phyloP scores from a whole-genome alignment of 1,140 invertebrate genomes.

The Drosophila nannoptera region DNA sequence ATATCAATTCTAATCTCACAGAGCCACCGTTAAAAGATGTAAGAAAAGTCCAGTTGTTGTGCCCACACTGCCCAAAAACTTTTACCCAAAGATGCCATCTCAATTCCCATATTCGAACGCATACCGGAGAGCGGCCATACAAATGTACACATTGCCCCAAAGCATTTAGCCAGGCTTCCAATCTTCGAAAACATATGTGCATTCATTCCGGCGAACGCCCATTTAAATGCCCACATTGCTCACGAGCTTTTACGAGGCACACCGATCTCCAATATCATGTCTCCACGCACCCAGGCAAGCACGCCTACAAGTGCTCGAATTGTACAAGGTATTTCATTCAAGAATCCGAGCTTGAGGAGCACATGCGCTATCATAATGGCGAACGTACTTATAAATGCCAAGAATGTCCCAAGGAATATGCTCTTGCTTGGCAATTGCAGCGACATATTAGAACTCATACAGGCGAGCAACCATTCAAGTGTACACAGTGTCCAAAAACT shows the following conservation, averaged over 20 bases:
- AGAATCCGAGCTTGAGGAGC: slow-evolving; percentile 17
- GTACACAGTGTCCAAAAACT: slow-evolving; percentile 17
- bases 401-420: slow-evolving; percentile 16
- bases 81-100: slow-evolving; percentile 24
- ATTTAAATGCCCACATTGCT: slow-evolving; percentile 28
- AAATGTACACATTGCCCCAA: slow-evolving; percentile 26
- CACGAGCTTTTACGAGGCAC: slow-evolving; percentile 14
- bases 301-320: slow-evolving; percentile 21
- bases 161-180: slow-evolving; percentile 28
- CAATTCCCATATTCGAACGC: slow-evolving; percentile 26
- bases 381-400: slow-evolving; percentile 22
- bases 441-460: slow-evolving; percentile 22
- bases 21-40: background rate
- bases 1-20: background rate
- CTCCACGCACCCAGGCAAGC: slow-evolving; percentile 26
- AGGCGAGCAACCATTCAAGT: slow-evolving; percentile 20
- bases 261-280: slow-evolving; percentile 32
- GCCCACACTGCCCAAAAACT: slow-evolving; percentile 22
- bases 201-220: slow-evolving; percentile 31
- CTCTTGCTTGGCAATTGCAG: slow-evolving; percentile 19
- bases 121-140: slow-evolving; percentile 25
- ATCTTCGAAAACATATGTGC: slow-evolving; percentile 26
- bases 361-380: slow-evolving; percentile 17
- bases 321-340: slow-evolving; percentile 29
- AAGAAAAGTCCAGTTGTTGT: slow-evolving; percentile 14